Percentiles rank a stretch among this genome's conserved stretches.
phyloP scores from a whole-genome alignment of 2,888 invertebrate species.

The Gymnocheta viridis region DNA sequence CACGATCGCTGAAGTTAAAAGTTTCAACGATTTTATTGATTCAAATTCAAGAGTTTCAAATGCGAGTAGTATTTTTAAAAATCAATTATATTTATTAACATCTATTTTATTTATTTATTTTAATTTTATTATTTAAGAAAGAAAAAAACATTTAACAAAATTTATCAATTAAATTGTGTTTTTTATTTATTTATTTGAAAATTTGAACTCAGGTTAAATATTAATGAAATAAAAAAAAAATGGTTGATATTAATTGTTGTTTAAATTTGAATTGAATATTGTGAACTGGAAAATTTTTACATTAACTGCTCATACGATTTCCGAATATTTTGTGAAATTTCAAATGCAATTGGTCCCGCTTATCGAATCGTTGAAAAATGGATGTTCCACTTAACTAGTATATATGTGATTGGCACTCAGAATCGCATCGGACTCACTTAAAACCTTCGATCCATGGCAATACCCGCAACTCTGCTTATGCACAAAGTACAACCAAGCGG shows the following conservation, averaged over 20 bases:
- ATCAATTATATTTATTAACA: slow-evolving; percentile 28
- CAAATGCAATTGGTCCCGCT: too few species aligned
- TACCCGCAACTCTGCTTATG: too few species aligned
- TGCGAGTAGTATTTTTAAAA: slow-evolving; percentile 23
- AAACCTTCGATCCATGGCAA: too few species aligned
- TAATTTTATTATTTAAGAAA: slow-evolving; percentile 53
- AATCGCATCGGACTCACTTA: too few species aligned
- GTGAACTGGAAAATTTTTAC: background rate
- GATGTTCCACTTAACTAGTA: too few species aligned
- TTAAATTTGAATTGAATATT: background rate
- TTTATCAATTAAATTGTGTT: slow-evolving; percentile 40
- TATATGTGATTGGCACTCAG: too few species aligned
- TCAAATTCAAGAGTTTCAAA: slow-evolving; percentile 18
- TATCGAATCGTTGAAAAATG: too few species aligned
- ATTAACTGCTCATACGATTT: too few species aligned
- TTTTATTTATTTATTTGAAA: slow-evolving; percentile 30
- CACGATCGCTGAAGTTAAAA: slow-evolving; percentile 50
- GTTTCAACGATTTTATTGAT: slow-evolving; percentile 50
- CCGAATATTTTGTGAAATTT: too few species aligned
- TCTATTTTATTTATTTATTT: slow-evolving; percentile 57
- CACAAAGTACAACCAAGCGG: too few species aligned
- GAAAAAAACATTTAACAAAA: slow-evolving; percentile 20
- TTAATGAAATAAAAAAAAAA: slow-evolving; percentile 43
- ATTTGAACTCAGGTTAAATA: slow-evolving; percentile 63
- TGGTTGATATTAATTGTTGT: background rate